phyloP scores from a whole-genome alignment of 1,140 invertebrate genomes.

The Drosophila persimilis region DNA sequence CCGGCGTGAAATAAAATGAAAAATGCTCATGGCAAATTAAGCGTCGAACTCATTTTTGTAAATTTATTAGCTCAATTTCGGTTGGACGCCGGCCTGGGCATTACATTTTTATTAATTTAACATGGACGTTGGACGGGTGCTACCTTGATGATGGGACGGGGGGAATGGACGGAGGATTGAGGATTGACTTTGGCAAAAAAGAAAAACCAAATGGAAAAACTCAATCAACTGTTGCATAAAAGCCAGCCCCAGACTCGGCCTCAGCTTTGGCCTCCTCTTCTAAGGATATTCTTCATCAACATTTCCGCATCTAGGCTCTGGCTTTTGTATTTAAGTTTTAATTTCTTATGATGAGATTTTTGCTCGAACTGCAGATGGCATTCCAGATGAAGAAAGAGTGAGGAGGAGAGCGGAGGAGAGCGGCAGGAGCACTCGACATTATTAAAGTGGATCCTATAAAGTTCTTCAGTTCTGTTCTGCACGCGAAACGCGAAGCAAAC shows the following conservation, averaged over 20 bases:
- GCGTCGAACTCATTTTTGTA: slow-evolving; percentile 77
- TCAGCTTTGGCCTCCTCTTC: not conserved
- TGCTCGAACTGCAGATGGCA: slow-evolving; percentile 4
- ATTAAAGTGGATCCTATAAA: slow-evolving; percentile 79
- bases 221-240: slow-evolving; percentile 66
- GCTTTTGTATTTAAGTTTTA: slow-evolving; percentile 73
- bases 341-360: slow-evolving; percentile 72
- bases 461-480: slow-evolving; percentile 52
- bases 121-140: slow-evolving; percentile 28
- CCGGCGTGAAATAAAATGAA: slow-evolving; percentile 68
- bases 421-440: slow-evolving; percentile 72
- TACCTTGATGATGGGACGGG: slow-evolving; percentile 28
- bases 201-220: slow-evolving; percentile 57
- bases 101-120: slow-evolving; percentile 80
- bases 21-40: slow-evolving; percentile 81
- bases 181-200: slow-evolving; percentile 29
- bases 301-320: slow-evolving; percentile 6
- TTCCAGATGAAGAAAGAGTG: not conserved
- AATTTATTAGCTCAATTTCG: slow-evolving; percentile 78
- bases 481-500: slow-evolving; percentile 8
- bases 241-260: too few relatives aligned
- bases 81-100: slow-evolving; percentile 30
- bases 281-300: slow-evolving; percentile 8
- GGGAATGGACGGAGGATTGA: not conserved
- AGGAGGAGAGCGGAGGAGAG: not conserved